Conservation (phyloP, 2,888 invertebrate species). For the Clivina fossor region DNA sequence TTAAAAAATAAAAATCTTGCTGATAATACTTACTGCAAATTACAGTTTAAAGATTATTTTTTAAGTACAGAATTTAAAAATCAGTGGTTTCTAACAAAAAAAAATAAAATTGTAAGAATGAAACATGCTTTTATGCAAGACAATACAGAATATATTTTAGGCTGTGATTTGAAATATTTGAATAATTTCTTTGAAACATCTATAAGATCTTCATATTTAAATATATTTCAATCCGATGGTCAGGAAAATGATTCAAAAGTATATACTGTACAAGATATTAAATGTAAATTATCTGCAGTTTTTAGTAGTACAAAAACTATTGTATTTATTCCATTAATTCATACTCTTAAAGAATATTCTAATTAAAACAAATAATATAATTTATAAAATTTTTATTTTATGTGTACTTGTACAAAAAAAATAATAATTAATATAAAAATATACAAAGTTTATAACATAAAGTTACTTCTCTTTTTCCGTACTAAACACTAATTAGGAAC, state of each 20-base stretch:
- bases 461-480: no score
- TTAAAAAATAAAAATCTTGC: slow-evolving; percentile 20
- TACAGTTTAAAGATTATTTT: slow-evolving; percentile 24
- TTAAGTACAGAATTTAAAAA: slow-evolving; percentile 23
- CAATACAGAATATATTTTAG: slow-evolving; percentile 29
- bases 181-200: slow-evolving; percentile 35
- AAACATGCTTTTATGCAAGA: slow-evolving; percentile 33
- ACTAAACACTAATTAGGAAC: background rate
- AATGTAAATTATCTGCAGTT: slow-evolving; percentile 30
- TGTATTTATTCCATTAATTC: slow-evolving; percentile 1
- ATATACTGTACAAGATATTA: slow-evolving; percentile 32
- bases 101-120: slow-evolving; percentile 36
- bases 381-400: background rate
- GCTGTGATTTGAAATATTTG: slow-evolving; percentile 24
- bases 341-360: background rate
- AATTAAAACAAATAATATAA: background rate
- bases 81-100: slow-evolving; percentile 40
- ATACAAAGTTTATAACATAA: no score
- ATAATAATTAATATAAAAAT: no score
- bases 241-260: slow-evolving; percentile 15
- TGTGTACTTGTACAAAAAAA: background rate
- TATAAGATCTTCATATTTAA: slow-evolving; percentile 36
- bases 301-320: background rate
- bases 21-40: slow-evolving; percentile 9
- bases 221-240: slow-evolving; percentile 36